Percentiles rank a stretch among this genome's conserved stretches.
Conservation (phyloP, 2,797 vertebrate genomes). For the Coendou prehensilis region DNA sequence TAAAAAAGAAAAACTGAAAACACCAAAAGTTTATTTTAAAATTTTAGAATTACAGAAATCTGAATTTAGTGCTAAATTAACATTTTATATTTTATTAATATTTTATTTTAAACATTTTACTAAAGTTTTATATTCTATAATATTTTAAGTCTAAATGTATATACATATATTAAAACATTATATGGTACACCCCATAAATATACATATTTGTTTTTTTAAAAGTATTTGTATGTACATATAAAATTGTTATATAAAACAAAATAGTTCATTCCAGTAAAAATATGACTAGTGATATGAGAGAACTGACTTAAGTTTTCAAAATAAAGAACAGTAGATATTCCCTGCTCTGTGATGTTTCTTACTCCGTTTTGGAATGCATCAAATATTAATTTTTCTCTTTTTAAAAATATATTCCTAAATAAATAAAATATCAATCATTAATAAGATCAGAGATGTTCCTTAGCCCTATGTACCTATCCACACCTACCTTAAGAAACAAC, state of each 20-base stretch:
- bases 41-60: constrained; percentile 31
- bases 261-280: background rate
- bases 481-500: background rate
- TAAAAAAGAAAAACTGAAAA: constrained; percentile 30
- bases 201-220: background rate
- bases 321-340: background rate
- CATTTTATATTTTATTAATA: background rate
- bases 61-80: background rate
- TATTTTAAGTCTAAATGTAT: background rate
- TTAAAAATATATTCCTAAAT: background rate
- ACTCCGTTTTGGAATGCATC: background rate
- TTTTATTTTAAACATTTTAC: background rate
- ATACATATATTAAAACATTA: background rate
- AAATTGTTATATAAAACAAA: background rate
- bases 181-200: background rate
- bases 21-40: background rate
- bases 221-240: background rate
- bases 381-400: background rate
- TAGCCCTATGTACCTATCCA: background rate
- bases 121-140: background rate
- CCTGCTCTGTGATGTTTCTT: background rate
- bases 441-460: background rate
- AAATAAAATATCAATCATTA: background rate
- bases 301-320: background rate
- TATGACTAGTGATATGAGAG: accelerated